Conservation (phyloP, 1,140 invertebrate genomes). For the Ectropis grisescens region DNA sequence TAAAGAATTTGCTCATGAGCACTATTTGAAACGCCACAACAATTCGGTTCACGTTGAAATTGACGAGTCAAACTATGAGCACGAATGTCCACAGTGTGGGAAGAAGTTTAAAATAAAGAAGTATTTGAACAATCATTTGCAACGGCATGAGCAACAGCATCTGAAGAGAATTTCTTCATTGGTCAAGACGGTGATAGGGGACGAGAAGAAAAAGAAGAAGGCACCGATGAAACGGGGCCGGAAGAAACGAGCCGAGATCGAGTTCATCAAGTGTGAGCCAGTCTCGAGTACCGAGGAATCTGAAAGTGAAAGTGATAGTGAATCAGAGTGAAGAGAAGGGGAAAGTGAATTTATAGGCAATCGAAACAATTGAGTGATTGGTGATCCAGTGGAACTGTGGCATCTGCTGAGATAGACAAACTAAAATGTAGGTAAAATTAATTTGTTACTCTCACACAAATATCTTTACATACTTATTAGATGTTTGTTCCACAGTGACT, state of each 20-base stretch:
- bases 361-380: no score
- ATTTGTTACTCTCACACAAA: no score
- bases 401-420: no score
- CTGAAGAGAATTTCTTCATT: slow-evolving; percentile 55
- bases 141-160: slow-evolving; percentile 55
- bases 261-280: slow-evolving; percentile 59
- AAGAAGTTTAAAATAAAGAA: slow-evolving; percentile 55
- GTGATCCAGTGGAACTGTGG: no score
- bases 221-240: slow-evolving; percentile 25
- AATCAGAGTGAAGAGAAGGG: no score
- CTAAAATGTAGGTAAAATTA: no score
- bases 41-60: slow-evolving; percentile 52
- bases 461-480: no score
- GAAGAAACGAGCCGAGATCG: slow-evolving; percentile 35
- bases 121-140: slow-evolving; percentile 51
- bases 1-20: slow-evolving; percentile 53
- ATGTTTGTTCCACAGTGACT: no score
- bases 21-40: slow-evolving; percentile 45
- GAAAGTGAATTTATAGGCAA: no score
- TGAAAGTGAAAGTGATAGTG: slow-evolving; percentile 18
- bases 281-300: slow-evolving; percentile 34
- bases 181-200: slow-evolving; percentile 53
- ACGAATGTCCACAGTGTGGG: slow-evolving; percentile 47
- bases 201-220: slow-evolving; percentile 14
- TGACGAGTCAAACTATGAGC: slow-evolving; percentile 43